Conservation (phyloP, 2,113 vertebrate species). For the Agapornis roseicollis region DNA sequence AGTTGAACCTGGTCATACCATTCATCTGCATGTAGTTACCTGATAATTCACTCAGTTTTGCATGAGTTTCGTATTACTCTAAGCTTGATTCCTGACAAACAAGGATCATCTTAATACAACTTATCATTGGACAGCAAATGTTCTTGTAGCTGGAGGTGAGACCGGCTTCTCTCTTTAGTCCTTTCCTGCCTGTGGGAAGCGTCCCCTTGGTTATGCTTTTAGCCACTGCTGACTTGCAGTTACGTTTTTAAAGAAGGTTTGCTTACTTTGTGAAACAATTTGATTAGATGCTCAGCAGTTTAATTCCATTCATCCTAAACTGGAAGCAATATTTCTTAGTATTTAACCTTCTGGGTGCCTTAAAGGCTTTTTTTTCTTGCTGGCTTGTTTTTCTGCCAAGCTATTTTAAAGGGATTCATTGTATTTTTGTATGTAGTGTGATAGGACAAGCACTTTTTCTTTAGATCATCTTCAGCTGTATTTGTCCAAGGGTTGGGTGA, state of each 20-base stretch:
- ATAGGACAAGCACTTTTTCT: neutral
- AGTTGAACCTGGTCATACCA: neutral
- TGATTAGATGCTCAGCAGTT: neutral
- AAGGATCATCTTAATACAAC: neutral
- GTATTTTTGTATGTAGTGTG: slow-evolving; percentile 13
- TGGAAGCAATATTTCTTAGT: neutral
- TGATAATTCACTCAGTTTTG: neutral
- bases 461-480: slow-evolving; percentile 29
- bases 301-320: neutral
- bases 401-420: slow-evolving; percentile 17
- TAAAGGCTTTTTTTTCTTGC: neutral
- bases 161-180: neutral
- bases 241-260: neutral
- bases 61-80: neutral
- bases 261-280: neutral
- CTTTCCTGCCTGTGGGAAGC: neutral
- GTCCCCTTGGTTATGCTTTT: neutral
- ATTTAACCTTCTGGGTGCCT: neutral
- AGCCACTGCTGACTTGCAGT: neutral
- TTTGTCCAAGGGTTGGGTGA: neutral
- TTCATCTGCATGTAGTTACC: neutral
- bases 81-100: neutral
- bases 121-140: neutral
- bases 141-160: neutral
- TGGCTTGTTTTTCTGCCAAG: slow-evolving; percentile 13